Conservation (phyloP, 1,140 invertebrate genomes). For the Pomacea maculata region DNA sequence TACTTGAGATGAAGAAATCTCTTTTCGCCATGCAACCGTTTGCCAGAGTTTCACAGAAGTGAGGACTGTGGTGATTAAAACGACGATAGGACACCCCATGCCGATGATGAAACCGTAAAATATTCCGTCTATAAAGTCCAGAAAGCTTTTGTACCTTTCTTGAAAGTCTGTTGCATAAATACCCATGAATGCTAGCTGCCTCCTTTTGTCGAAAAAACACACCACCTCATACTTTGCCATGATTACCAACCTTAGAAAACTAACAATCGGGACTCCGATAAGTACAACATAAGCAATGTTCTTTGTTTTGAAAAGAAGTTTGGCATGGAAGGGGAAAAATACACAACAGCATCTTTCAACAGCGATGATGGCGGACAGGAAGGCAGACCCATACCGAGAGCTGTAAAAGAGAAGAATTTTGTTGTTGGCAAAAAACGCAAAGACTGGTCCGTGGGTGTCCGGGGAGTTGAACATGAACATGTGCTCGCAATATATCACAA, state of each 20-base stretch:
- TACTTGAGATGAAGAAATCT: neutral
- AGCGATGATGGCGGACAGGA: neutral
- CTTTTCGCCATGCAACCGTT: neutral
- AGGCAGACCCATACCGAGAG: neutral
- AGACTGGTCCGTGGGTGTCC: too few relatives aligned
- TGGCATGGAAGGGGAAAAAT: constrained; percentile 1
- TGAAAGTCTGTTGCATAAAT: too few relatives aligned
- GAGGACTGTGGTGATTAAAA: neutral
- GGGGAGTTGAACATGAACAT: too few relatives aligned
- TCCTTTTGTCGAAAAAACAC: neutral
- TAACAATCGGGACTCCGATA: neutral
- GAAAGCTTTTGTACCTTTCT: neutral
- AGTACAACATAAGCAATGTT: neutral
- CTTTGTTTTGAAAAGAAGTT: neutral
- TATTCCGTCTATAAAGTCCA: neutral
- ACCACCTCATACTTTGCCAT: neutral
- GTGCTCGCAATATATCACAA: too few relatives aligned
- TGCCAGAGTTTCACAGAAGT: neutral
- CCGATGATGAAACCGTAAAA: neutral
- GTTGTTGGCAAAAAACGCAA: neutral
- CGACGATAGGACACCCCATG: neutral
- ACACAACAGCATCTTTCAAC: constrained; percentile 5
- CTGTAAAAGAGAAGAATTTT: neutral
- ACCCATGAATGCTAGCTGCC: too few relatives aligned
- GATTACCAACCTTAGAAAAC: neutral